These are phyloP conservation scores for Trichosurus vulpecula DNA, from an alignment of 2,797 vertebrate species.

Conservation along the genomic window DNA sequence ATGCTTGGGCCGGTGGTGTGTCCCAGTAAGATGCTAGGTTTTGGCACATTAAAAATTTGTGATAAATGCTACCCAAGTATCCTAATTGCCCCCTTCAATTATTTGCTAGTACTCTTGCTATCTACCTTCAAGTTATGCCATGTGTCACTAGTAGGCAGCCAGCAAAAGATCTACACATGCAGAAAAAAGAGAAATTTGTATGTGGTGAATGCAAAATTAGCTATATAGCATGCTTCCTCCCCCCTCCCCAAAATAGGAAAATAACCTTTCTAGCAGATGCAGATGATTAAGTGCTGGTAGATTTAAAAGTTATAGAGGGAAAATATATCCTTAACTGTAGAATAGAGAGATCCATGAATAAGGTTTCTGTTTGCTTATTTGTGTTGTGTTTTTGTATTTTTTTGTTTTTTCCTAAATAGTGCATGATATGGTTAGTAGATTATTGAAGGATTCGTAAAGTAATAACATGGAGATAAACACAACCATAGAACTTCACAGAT, in stretches of 20 bases:
- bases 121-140: conserved; percentile 2
- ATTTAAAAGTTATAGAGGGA: conserved; percentile 20
- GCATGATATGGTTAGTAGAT: not conserved
- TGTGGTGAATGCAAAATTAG: not conserved
- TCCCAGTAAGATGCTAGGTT: not conserved
- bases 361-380: not conserved
- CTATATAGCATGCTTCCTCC: not conserved
- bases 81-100: not conserved
- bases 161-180: not conserved
- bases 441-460: conserved; percentile 50
- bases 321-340: conserved; percentile 10
- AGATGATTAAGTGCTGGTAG: conserved; percentile 6
- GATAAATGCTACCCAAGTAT: not conserved
- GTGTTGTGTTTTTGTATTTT: conserved; percentile 27
- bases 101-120: not conserved
- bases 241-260: conserved; percentile 27
- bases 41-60: not conserved
- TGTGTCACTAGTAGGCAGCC: not conserved
- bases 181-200: conserved; percentile 2
- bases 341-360: not conserved
- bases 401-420: conserved; percentile 35
- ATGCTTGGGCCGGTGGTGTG: not conserved
- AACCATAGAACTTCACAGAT: conserved; percentile 55
- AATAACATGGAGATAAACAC: conserved; percentile 35
- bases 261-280: conserved; percentile 18